These are phyloP conservation scores for Heterodera schachtii DNA, from an alignment of 1,140 invertebrate species.

Conservation along the genomic window DNA sequence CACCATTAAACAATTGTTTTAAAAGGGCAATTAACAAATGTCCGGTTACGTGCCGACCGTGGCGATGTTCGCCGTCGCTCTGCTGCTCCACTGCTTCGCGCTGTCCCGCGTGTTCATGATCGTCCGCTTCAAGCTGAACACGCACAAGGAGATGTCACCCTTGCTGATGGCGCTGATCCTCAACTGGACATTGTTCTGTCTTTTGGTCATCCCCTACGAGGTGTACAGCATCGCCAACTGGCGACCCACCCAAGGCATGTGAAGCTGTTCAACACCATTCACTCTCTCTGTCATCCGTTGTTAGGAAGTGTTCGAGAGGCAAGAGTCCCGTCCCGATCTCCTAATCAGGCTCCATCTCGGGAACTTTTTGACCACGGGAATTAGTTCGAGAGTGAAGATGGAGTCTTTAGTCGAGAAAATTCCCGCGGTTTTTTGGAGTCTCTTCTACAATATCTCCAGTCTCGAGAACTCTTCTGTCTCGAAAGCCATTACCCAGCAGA, in stretches of 20 bases:
- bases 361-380: too few relatives aligned
- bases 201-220: constrained; percentile 30
- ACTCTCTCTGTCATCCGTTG: background rate
- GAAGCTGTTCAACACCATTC: background rate
- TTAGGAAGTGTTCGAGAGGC: too few relatives aligned
- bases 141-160: constrained; percentile 14
- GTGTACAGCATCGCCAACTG: constrained; percentile 20
- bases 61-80: constrained; percentile 16
- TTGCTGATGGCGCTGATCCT: constrained; percentile 18
- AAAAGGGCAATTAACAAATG: background rate
- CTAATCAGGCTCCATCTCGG: too few relatives aligned
- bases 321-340: too few relatives aligned
- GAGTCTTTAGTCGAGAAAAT: too few relatives aligned
- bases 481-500: too few relatives aligned
- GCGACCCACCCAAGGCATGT: constrained; percentile 6
- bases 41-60: constrained; percentile 26
- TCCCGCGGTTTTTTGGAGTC: too few relatives aligned
- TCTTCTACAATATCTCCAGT: too few relatives aligned
- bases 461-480: too few relatives aligned
- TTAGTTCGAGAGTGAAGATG: too few relatives aligned
- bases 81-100: constrained; percentile 20
- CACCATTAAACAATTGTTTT: too few relatives aligned
- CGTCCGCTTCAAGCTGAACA: constrained; percentile 13
- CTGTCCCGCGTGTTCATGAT: constrained; percentile 15
- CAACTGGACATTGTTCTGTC: constrained; percentile 24